Evolutionary conservation across 2,888 invertebrate species (phyloP), one percentile per base, ranked within the genome.

Genomic region (Sphinx pinastri): DNA sequence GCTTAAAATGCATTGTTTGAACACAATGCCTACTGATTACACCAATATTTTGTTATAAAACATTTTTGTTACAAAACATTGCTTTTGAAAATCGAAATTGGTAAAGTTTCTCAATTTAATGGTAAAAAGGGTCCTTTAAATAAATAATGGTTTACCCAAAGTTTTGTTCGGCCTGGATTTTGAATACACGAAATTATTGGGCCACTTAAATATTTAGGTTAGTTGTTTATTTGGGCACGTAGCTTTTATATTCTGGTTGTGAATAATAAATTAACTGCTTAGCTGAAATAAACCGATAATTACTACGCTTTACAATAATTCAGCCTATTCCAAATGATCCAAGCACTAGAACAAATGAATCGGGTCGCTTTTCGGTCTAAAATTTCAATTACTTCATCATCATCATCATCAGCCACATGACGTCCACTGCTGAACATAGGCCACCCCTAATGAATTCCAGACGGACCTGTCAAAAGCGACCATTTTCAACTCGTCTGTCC

Each of bases 101-200:
- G 16, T n/a, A 59, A 55, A 60, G 11, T 60, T 47, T 60, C 16
- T 45, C 60, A 47, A 60, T 45, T 16, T 60, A 16, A 47, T 10
- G 16, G 47, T 45, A 45, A 60, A 60, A 47, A 47, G 60, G 45
- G 16, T 60, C 16, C 16, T 45, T 45, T 60, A 47, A 60, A 60
- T 60, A 60, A 60, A 60, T 60, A 60, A 60, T 60, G 7, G 16
- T 47, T 45, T 60, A 47, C 16, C 47, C 47, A 11, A 60, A 60
- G 45, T 60, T 60, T 16, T 16, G 38, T 5, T n/a, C 11, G 45
- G n/a, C 38, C 59, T 59, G 45, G 60, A 60, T 60, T 47, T 16
- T 60, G 47, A 47, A 60, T 60, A 12, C 6, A 60, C 12, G 13
- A 12, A 19, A 19, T 57, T 57, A 12, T 16, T 25, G 25, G 12